Evolutionary conservation across 2,113 vertebrate genomes (phyloP).

Genomic region (Bubalus kerabau): DNA sequence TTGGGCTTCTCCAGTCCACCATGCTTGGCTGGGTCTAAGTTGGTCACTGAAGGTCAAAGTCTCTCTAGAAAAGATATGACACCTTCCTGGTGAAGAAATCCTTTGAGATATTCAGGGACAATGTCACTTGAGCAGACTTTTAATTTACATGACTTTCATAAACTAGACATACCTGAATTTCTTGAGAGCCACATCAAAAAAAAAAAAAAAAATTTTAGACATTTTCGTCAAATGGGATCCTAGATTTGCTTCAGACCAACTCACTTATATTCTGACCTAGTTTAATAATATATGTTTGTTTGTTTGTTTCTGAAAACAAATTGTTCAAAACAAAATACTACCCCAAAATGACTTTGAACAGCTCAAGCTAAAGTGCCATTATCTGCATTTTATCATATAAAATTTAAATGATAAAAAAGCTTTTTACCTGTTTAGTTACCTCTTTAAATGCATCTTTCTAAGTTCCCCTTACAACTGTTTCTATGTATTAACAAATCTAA

Average conservation of each 20-base stretch:
- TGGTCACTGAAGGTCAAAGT: neutral
- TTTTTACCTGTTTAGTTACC: neutral
- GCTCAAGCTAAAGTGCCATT: neutral
- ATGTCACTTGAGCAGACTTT: neutral
- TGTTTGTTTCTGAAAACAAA: conserved; percentile 1
- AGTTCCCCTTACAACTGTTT: neutral
- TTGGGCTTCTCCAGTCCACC: neutral
- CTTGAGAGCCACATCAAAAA: neutral
- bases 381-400: neutral
- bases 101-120: neutral
- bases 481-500: neutral
- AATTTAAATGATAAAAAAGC: conserved; percentile 10
- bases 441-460: neutral
- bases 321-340: neutral
- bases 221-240: neutral
- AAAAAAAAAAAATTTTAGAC: neutral
- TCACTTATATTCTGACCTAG: conserved; percentile 19
- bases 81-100: neutral
- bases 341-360: neutral
- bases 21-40: neutral
- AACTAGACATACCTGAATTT: neutral
- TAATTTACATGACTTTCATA: neutral
- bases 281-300: neutral
- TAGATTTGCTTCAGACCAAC: neutral
- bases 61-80: neutral